These are phyloP conservation scores for Acanthosepion lycidas DNA, from an alignment of 2,888 invertebrate genomes.

Conservation along the genomic window DNA sequence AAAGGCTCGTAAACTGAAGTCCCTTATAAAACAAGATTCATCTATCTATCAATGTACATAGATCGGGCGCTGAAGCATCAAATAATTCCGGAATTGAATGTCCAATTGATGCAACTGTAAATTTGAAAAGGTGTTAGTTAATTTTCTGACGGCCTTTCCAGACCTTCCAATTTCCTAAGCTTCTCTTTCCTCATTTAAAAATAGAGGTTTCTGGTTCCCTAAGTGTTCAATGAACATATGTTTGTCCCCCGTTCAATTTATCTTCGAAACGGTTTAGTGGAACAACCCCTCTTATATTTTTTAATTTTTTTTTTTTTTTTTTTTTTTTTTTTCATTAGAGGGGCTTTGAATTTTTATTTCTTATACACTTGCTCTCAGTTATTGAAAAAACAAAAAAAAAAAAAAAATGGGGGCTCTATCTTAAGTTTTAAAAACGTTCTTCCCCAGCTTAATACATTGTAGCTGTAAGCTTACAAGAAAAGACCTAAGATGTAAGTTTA, in stretches of 20 bases:
- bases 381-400: background rate
- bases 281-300: background rate
- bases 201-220: background rate
- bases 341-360: background rate
- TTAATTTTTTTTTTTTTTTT: background rate
- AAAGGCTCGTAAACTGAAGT: background rate
- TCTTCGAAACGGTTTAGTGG: constrained; percentile 33
- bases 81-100: background rate
- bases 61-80: background rate
- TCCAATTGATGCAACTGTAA: background rate
- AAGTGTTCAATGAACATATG: background rate
- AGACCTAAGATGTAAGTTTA: background rate
- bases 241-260: background rate
- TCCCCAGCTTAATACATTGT: background rate
- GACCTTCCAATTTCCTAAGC: background rate
- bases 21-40: background rate
- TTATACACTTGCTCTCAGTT: background rate
- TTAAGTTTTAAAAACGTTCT: constrained; percentile 4
- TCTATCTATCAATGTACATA: background rate
- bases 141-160: background rate
- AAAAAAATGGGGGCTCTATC: background rate
- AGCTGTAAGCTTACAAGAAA: background rate
- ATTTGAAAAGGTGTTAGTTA: background rate
- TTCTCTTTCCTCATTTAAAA: background rate
- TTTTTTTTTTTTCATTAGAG: background rate